Evolutionary conservation across 2,888 invertebrate species (phyloP), one percentile per base, ranked within the genome.

Genomic region (Pandemis cinnamomeana): DNA sequence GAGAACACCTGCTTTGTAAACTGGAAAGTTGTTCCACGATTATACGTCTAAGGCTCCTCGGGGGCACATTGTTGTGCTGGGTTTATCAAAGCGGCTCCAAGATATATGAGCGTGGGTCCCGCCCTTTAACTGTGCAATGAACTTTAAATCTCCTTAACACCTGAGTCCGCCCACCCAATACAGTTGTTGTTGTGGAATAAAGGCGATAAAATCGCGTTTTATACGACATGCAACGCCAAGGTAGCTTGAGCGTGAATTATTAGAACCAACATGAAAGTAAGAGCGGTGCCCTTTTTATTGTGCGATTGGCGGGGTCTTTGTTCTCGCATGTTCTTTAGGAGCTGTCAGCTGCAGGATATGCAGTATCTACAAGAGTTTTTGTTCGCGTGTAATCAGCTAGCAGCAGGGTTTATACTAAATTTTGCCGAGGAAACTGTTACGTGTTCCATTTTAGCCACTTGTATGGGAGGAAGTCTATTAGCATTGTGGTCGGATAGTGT

Each of bases 111-210:
- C 84, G 77, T 75, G 80, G 78, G 86, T 80, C 82, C 88, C 92
- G 88, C 92, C 92, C 86, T 87, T 88, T 85, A 86, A 86, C 90
- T 91, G 90, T 86, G 89, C 91, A 91, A 89, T 92, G 91, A 92
- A 92, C 92, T 92, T 92, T 91, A 91, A 91, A 91, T 88, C 87
- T 90, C 87, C 88, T 86, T 86, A 82, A 87, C 90, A 92, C 92
- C 92, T 92, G 90, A 78, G 82, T 78, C 87, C 90, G 89, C 91
- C 90, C 89, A 89, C 89, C 85, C 84, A 90, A 91, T 91, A 77
- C 72, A 91, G 90, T 91, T 91, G 90, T 90, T 89, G 88, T 90
- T 89, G 88, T 86, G 83, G 84, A 87, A 86, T 87, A 86, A 89
- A 86, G 81, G 82, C 86, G 89, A 91, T 91, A 90, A 88, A 85